Evolutionary conservation across 2,113 vertebrate species (phyloP).

Genomic region (Grallaria varia): DNA sequence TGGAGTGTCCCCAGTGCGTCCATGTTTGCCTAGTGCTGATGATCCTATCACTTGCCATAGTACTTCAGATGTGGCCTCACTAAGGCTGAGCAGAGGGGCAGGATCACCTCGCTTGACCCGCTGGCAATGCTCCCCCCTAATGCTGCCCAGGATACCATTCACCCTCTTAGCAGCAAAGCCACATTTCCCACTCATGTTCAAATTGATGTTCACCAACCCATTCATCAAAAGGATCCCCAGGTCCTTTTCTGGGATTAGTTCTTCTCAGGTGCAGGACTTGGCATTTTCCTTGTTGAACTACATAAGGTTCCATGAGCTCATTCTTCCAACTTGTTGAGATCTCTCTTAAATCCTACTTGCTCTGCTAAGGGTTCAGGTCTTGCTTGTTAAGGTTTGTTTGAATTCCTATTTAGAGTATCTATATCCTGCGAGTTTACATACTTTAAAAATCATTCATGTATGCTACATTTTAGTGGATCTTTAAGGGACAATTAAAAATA

Average conservation of each 20-base stretch:
- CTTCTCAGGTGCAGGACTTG: neutral
- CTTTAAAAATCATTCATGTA: neutral
- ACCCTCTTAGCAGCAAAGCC: neutral
- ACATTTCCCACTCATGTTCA: neutral
- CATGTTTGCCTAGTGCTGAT: neutral
- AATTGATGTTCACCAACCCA: neutral
- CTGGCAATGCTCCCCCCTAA: neutral
- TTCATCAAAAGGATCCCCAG: neutral
- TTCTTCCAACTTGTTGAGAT: neutral
- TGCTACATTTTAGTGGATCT: neutral
- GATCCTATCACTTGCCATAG: neutral
- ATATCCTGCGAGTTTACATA: neutral
- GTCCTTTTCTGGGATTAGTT: neutral
- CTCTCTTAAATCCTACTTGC: neutral
- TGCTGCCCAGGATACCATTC: neutral
- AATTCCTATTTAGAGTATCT: neutral
- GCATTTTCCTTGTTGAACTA: neutral
- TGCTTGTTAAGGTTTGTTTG: neutral
- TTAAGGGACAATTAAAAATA: neutral
- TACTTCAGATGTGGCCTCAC: neutral
- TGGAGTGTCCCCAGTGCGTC: neutral
- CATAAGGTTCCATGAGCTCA: neutral
- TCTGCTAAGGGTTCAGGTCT: neutral
- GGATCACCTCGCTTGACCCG: neutral
- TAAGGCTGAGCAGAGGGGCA: neutral